Evolutionary conservation across 2,113 vertebrate species (phyloP), one percentile per base, ranked within the genome.

Genomic region (Jacana jacana): DNA sequence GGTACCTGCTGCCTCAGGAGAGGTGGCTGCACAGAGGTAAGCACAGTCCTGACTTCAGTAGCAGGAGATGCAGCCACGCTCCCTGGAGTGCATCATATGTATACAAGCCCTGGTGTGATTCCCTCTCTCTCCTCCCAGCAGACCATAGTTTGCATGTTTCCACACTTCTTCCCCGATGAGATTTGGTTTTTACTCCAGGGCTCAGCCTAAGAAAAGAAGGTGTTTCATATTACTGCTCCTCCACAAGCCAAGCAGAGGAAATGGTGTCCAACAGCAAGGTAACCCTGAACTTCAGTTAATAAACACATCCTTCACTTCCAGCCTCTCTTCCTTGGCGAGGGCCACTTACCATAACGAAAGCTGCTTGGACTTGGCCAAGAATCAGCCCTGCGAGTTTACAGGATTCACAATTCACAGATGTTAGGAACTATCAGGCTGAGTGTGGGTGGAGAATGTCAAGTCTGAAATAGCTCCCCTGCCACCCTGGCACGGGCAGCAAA

Each of bases 321-420:
- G 96, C 81, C 88, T 88, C 88, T 93, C 89, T 96, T 97, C 86
- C 79, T 66, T 83, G 85, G 81, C 17, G 64, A 95, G 84, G 86
- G 91, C 81, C 48, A 17, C 95, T 96, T 97, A 96, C 86, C 75
- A 10, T 89, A 95, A 88, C 8, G 42, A 94, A 97, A 97, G 96
- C 94, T 96, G 97, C 97, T 97, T 93, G 86, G 70, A 92, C 86
- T 98, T 98, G 98, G 98, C 98, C 19, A 19, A 52, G 33, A 78
- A 95, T 98, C 97, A 98, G 97, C 97, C 87, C 85, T 57, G 73
- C 60, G 30, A 97, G 95, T 97, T 97, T 95, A 95, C 89, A 93
- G 97, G 95, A 98, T 98, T 97, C 98, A 98, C 98, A 98, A 98
- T 98, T 98, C 98, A 98, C 98, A 98, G 98, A 99, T 98, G 98